Percentiles rank a stretch among this genome's conserved stretches.
Evolutionary conservation across 2,888 invertebrate species (phyloP).

Genomic region (Cosmia pyralina): DNA sequence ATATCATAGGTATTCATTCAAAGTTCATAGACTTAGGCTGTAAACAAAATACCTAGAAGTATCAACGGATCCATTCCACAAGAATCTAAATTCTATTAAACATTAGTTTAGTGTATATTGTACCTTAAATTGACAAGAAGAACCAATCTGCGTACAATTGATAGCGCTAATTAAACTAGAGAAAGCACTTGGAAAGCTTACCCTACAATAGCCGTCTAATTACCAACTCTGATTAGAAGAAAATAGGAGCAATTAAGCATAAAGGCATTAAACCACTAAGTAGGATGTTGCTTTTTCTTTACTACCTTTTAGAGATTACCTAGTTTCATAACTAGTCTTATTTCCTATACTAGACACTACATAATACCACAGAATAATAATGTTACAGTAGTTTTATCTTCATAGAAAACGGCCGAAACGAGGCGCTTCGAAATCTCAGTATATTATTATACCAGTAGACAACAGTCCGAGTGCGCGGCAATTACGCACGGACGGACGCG

Average conservation of each 20-base stretch:
- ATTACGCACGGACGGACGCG: no score
- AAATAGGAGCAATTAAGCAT: constrained; percentile 48
- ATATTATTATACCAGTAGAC: no score
- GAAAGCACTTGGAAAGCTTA: constrained; percentile 54
- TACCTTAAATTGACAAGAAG: constrained; percentile 28
- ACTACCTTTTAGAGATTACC: constrained; percentile 27
- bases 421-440: no score
- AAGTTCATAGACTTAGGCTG: background rate
- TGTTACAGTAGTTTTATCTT: no score
- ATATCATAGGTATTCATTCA: background rate
- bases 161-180: constrained; percentile 59
- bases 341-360: constrained; percentile 7
- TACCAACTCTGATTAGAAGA: constrained; percentile 56
- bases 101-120: constrained; percentile 20
- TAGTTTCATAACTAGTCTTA: constrained; percentile 20
- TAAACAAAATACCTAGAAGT: background rate
- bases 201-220: constrained; percentile 56
- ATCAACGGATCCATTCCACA: background rate
- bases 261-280: constrained; percentile 30
- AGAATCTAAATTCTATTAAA: constrained; percentile 4
- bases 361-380: background rate
- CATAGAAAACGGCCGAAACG: no score
- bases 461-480: no score
- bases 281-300: constrained; percentile 33
- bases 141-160: constrained; percentile 52